Evolutionary conservation across 2,888 invertebrate genomes (phyloP), one percentile per base, ranked within the genome.

Genomic region (Acleris emargana): DNA sequence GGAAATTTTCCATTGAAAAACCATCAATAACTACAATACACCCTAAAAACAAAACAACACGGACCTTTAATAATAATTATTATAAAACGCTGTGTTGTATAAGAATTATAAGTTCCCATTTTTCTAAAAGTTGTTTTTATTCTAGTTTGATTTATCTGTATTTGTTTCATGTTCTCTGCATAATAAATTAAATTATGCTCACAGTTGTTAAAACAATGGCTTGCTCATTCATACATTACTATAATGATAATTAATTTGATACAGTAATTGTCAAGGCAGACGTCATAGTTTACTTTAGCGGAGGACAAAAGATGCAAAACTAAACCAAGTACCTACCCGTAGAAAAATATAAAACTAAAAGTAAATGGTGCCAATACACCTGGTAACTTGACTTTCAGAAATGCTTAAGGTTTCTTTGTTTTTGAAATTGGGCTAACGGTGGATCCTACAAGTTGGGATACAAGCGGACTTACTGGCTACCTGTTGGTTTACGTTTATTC

Each of bases 201-300:
- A n/a, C 66, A 66, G n/a, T 50, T 66, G 57, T 38, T 55, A 51
- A 52, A 66, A 57, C 57, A 51, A 52, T 59, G 18, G 45, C 13
- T 7, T 50, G 55, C 51, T 57, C 55, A 57, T 38, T 43, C 60
- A 52, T 32, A 45, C 49, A 61, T 57, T 60, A 60, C 32, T 54
- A 45, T 51, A 66, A 47, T 47, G 45, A 45, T 61, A 57, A 66
- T 61, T 66, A 61, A 66, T 66, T 66, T 66, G 57, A 60, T 57
- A 55, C 51, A 57, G 20, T 57, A 38, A 66, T 61, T 66, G 61
- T 60, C 43, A 18, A 3, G 54, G 7, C 43, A n/a, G 32, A 28
- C 60, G 50, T 55, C 54, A 66, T 38, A 38, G 49, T 60, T 51
- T 17, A 54, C 42, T 16, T n/a, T 28, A 32, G 1, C 2, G 11